phyloP scores from a whole-genome alignment of 1,140 invertebrate species.

The Globodera ellingtonae region DNA sequence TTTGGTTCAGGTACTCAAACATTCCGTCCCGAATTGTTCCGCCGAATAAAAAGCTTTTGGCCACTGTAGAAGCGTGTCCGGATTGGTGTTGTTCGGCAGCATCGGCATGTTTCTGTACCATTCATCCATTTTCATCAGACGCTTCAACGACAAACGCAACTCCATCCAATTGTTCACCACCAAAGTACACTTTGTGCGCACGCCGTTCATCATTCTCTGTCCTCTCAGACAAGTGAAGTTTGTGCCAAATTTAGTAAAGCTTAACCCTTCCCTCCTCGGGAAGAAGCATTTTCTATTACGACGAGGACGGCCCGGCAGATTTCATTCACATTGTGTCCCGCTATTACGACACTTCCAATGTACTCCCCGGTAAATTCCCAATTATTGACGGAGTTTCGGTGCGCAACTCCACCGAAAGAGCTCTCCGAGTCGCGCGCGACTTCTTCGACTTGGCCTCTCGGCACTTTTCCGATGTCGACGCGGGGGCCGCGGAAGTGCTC shows the following conservation, averaged over 20 bases:
- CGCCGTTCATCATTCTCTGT: conserved; percentile 34
- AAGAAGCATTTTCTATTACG: conserved; percentile 19
- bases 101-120: conserved; percentile 42
- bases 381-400: conserved; percentile 1
- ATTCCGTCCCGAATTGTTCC: background rate
- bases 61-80: conserved; percentile 36
- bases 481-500: background rate
- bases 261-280: background rate
- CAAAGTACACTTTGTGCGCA: conserved; percentile 17
- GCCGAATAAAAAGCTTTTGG: background rate
- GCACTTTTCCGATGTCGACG: background rate
- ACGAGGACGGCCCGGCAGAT: conserved; percentile 2
- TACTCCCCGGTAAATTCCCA: conserved; percentile 7
- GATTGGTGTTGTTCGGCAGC: conserved; percentile 35
- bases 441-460: background rate
- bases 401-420: background rate
- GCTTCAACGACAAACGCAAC: conserved; percentile 29
- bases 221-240: conserved; percentile 32
- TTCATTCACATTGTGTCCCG: conserved; percentile 24
- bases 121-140: conserved; percentile 35
- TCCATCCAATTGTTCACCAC: conserved; percentile 35
- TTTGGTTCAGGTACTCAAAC: conserved; percentile 39
- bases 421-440: background rate
- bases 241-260: background rate
- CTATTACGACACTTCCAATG: conserved; percentile 14